Evolutionary conservation across 2,797 vertebrate genomes (phyloP).

Genomic region (Halcyon chelicuti): DNA sequence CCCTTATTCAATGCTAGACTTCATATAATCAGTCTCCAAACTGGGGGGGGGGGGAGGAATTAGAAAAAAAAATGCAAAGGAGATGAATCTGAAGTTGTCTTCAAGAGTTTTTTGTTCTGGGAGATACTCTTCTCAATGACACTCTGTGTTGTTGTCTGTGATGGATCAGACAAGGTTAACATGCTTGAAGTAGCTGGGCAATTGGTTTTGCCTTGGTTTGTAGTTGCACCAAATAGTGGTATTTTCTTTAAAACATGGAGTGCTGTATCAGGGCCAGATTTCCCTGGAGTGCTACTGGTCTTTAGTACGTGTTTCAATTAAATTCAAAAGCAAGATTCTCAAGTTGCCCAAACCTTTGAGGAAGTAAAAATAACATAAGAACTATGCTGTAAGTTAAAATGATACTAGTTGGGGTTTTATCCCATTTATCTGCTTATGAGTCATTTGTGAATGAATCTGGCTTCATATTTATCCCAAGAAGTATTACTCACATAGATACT

Average conservation of each 20-base stretch:
- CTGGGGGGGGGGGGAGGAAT: rapidly evolving
- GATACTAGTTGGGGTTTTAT: neutral
- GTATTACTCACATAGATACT: neutral
- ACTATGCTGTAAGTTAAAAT: neutral
- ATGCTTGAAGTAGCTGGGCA: neutral
- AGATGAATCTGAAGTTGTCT: neutral
- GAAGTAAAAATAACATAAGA: neutral
- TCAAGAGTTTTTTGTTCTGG: constrained; percentile 9
- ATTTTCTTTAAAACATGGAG: neutral
- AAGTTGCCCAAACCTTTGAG: neutral
- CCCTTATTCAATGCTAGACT: neutral
- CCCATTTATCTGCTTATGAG: neutral
- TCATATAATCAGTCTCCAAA: neutral
- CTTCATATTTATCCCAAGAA: neutral
- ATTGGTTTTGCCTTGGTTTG: neutral
- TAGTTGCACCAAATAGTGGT: neutral
- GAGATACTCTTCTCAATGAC: neutral
- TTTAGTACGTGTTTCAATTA: neutral
- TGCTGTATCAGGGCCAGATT: neutral
- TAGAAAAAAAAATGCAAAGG: neutral
- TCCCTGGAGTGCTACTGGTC: neutral
- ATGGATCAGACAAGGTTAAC: neutral
- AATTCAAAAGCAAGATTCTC: neutral
- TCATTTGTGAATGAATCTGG: neutral
- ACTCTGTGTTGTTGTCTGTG: neutral